Conservation (phyloP, 2,113 vertebrate species). For the Paracanthobrama guichenoti region DNA sequence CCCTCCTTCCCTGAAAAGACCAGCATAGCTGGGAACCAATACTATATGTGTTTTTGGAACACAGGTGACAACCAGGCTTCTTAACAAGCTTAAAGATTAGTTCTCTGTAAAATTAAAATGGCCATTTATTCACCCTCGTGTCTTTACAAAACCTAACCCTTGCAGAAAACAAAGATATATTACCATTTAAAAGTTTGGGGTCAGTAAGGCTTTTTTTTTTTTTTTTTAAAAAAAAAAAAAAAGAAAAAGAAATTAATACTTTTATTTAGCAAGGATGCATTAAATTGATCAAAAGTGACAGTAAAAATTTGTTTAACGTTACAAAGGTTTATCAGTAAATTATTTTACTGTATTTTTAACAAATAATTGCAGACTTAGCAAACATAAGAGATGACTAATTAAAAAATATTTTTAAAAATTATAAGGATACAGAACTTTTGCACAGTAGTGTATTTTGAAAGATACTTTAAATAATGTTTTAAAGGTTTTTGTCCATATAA, state of each 20-base stretch:
- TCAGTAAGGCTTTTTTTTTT: neutral
- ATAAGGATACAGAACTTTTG: neutral
- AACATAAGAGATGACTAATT: neutral
- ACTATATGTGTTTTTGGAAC: neutral
- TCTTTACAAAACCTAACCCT: neutral
- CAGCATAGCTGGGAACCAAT: neutral
- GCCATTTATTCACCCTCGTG: neutral
- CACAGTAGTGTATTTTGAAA: neutral
- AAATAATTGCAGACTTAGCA: neutral
- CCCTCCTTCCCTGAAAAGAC: slow-evolving; percentile 18
- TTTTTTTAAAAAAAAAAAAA: too few relatives aligned
- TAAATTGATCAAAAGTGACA: too few relatives aligned
- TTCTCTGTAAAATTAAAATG: neutral
- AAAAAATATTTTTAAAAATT: too few relatives aligned
- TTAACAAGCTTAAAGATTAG: neutral
- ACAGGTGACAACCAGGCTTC: neutral
- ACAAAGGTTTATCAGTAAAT: too few relatives aligned
- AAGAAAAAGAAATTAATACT: neutral
- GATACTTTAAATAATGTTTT: too few relatives aligned
- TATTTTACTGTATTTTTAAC: neutral
- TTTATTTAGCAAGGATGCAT: neutral
- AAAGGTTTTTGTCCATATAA: neutral
- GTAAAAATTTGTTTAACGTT: too few relatives aligned
- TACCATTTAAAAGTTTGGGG: neutral
- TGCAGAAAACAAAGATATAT: neutral